Evolutionary conservation across 2,113 vertebrate genomes (phyloP).

Genomic region (Tinamus guttatus): DNA sequence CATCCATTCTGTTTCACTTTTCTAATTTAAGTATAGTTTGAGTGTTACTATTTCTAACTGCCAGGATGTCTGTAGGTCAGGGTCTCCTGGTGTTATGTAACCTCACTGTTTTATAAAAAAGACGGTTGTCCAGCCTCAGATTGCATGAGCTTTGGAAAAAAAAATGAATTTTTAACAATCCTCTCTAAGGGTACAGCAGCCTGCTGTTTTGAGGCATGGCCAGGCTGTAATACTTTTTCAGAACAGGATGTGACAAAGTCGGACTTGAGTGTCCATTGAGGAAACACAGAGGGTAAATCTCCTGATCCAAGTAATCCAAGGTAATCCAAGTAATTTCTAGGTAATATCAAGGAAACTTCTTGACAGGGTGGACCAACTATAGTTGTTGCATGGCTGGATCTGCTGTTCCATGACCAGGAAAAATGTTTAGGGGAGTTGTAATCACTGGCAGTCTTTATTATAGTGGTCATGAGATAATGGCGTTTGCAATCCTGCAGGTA

Average conservation of each 20-base stretch:
- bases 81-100: background rate
- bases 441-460: background rate
- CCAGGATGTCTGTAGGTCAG: background rate
- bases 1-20: background rate
- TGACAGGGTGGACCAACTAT: background rate
- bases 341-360: background rate
- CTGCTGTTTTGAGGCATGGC: background rate
- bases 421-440: background rate
- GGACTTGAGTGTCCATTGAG: background rate
- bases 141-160: background rate
- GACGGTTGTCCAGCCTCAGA: background rate
- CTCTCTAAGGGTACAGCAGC: background rate
- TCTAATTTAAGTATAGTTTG: background rate
- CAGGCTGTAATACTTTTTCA: background rate
- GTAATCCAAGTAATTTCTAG: background rate
- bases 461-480: background rate
- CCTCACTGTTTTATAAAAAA: background rate
- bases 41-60: background rate
- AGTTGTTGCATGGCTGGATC: background rate
- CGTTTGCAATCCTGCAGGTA: background rate
- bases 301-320: background rate
- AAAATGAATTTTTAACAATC: background rate
- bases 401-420: background rate
- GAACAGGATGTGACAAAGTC: background rate
- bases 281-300: background rate